These are phyloP conservation scores for Condylura cristata DNA, from an alignment of 2,113 vertebrate genomes.

Conservation along the genomic window DNA sequence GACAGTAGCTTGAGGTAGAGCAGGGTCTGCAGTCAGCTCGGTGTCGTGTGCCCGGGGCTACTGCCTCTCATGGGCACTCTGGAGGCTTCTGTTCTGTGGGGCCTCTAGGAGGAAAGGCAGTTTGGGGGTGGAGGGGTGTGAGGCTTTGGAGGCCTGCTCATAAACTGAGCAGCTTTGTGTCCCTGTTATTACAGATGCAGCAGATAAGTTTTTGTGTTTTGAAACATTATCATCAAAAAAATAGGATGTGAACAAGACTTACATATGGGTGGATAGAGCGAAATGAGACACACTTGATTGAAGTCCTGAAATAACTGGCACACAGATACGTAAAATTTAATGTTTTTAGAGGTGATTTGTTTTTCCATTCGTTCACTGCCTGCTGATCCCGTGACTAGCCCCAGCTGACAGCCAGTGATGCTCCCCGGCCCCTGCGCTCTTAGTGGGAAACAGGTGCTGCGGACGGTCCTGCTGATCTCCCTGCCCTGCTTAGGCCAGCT, in stretches of 20 bases:
- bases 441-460: neutral
- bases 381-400: conserved; percentile 21
- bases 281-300: neutral
- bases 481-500: neutral
- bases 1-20: neutral
- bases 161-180: neutral
- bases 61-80: neutral
- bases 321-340: conserved; percentile 6
- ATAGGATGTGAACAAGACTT: neutral
- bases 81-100: neutral
- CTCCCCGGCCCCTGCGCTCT: neutral
- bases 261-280: neutral
- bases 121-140: neutral
- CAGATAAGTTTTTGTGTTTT: neutral
- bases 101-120: neutral
- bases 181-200: neutral
- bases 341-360: neutral
- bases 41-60: neutral
- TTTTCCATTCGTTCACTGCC: neutral
- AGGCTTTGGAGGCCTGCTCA: neutral
- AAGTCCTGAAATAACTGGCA: neutral
- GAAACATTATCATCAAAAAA: conserved; percentile 1
- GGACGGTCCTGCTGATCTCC: neutral
- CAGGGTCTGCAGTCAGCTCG: neutral
- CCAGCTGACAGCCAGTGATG: neutral